These are phyloP conservation scores for Liasis olivaceus DNA, from an alignment of 2,797 vertebrate genomes.

Conservation along the genomic window DNA sequence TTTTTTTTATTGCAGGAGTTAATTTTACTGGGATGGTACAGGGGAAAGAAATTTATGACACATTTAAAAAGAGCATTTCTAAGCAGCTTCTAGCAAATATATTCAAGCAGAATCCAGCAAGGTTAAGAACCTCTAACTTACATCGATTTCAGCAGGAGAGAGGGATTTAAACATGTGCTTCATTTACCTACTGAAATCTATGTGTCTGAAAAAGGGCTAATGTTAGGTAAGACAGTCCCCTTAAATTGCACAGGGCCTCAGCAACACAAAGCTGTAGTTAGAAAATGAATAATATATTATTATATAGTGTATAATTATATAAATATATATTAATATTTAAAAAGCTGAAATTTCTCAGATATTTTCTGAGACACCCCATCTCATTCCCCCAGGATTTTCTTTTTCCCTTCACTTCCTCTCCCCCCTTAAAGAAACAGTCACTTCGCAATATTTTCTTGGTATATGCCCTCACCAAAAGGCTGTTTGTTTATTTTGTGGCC, in stretches of 20 bases:
- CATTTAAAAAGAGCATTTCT: slow-evolving; percentile 24
- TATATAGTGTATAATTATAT: not conserved
- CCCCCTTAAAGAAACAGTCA: not conserved
- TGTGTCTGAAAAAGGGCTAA: slow-evolving; percentile 1
- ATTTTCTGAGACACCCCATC: not conserved
- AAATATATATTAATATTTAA: not conserved
- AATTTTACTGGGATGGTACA: slow-evolving; percentile 1
- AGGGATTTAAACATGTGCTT: slow-evolving; percentile 11
- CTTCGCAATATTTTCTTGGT: not conserved
- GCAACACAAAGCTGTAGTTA: not conserved
- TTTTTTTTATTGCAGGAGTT: slow-evolving; percentile 17
- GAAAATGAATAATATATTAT: not conserved
- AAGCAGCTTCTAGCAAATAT: slow-evolving; percentile 5
- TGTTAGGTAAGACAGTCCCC: not conserved
- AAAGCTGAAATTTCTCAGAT: not conserved
- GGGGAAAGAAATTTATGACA: not conserved
- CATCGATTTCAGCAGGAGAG: slow-evolving; percentile 7
- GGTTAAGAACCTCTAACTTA: slow-evolving; percentile 21
- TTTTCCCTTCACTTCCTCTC: not conserved
- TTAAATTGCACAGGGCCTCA: not conserved
- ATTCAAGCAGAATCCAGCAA: slow-evolving; percentile 7
- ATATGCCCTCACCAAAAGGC: not conserved
- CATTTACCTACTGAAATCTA: slow-evolving; percentile 1
- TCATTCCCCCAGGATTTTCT: not conserved
- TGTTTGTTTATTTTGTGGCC: not conserved